Evolutionary conservation across 2,888 invertebrate genomes (phyloP).

Genomic region (Beris morrisii): DNA sequence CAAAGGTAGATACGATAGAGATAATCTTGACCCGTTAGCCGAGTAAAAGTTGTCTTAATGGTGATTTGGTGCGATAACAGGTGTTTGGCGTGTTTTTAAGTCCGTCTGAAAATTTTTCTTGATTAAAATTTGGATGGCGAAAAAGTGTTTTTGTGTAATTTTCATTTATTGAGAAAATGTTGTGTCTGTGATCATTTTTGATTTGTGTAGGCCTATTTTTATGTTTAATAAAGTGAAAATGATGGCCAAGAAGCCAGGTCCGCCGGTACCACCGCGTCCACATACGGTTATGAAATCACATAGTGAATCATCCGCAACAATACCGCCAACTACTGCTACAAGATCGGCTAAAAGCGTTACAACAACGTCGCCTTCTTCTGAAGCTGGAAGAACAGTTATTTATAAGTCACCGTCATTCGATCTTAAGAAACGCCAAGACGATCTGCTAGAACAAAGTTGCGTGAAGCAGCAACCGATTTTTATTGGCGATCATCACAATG

Average conservation of each 20-base stretch:
- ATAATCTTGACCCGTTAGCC: constrained; percentile 29
- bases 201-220: not conserved
- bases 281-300: constrained; percentile 69
- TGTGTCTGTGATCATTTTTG: constrained; percentile 14
- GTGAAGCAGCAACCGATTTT: constrained; percentile 34
- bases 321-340: constrained; percentile 16
- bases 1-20: constrained; percentile 8
- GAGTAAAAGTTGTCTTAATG: constrained; percentile 7
- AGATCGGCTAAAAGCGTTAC: constrained; percentile 40
- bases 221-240: constrained; percentile 44
- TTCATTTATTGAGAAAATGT: constrained; percentile 2
- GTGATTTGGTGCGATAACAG: constrained; percentile 23
- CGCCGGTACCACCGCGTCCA: constrained; percentile 81
- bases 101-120: not conserved
- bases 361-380: constrained; percentile 39
- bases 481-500: constrained; percentile 14
- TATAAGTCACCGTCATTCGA: constrained; percentile 54
- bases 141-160: constrained; percentile 10
- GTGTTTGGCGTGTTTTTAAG: not conserved
- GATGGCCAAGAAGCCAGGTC: constrained; percentile 64
- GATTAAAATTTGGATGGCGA: too few species aligned
- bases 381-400: constrained; percentile 55
- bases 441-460: constrained; percentile 25
- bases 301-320: constrained; percentile 38
- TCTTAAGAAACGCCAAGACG: constrained; percentile 48